Percentiles rank a stretch among this genome's conserved stretches.
Evolutionary conservation across 1,140 invertebrate genomes (phyloP).

Genomic region (Tyrophagus putrescentiae): DNA sequence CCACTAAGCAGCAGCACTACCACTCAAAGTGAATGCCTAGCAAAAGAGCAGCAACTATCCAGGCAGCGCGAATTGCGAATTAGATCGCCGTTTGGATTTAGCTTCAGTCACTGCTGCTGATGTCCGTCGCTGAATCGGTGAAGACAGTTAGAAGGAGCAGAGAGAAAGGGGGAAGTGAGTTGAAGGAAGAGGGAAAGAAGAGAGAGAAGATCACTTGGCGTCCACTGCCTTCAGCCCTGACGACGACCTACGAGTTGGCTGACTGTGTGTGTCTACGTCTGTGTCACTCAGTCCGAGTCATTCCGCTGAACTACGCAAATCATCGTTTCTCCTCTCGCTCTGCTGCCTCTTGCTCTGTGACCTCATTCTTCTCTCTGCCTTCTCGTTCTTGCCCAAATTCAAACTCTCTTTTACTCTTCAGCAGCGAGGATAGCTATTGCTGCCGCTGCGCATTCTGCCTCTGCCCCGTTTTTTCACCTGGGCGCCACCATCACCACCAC

Average conservation of each 20-base stretch:
- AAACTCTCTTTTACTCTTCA: not conserved
- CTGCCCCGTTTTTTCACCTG: not conserved
- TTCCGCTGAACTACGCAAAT: too few species aligned
- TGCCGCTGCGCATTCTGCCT: not conserved
- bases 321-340: slow-evolving; percentile 15
- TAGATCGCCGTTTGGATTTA: too few species aligned
- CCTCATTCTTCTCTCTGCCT: slow-evolving; percentile 14
- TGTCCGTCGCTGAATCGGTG: too few species aligned
- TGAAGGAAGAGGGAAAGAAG: too few species aligned
- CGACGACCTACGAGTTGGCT: slow-evolving; percentile 3
- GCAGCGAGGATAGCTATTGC: not conserved
- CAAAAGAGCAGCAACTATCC: too few species aligned
- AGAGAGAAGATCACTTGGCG: not conserved
- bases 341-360: not conserved
- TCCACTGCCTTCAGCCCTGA: not conserved
- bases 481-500: not conserved
- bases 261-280: not conserved
- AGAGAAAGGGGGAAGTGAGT: not conserved
- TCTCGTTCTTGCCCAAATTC: not conserved
- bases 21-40: too few species aligned
- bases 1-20: too few species aligned
- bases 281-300: slow-evolving; percentile 8
- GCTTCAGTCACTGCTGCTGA: too few species aligned
- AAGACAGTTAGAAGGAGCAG: too few species aligned
- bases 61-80: too few species aligned